Percentiles rank a stretch among this genome's conserved stretches.
Conservation (phyloP, 2,113 vertebrate genomes). For the Pterocles burchelli region DNA sequence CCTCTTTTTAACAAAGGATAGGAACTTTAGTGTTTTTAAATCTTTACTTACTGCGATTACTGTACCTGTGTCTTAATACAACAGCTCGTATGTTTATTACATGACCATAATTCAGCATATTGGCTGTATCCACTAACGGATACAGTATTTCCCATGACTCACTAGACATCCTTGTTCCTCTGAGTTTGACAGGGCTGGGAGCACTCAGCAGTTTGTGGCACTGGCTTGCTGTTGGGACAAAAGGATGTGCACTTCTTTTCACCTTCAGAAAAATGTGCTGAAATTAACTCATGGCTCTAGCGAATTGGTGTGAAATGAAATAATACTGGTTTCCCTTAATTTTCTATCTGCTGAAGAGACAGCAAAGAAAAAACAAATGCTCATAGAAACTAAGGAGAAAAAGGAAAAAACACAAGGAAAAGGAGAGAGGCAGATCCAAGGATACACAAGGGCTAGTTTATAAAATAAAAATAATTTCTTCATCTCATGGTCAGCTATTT, state of each 20-base stretch:
- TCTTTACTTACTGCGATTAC: constrained; percentile 7
- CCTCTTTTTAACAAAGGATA: background rate
- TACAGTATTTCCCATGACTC: constrained; percentile 8
- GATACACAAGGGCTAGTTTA: background rate
- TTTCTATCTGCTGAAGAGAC: constrained; percentile 6
- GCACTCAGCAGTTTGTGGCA: background rate
- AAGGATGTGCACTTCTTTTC: constrained; percentile 33
- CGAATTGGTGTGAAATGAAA: constrained; percentile 41
- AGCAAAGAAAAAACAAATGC: background rate
- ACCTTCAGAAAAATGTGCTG: constrained; percentile 35
- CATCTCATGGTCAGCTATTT: background rate
- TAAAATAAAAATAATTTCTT: constrained; percentile 12
- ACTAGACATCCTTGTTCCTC: background rate
- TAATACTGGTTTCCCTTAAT: background rate
- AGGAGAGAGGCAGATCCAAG: background rate
- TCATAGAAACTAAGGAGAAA: background rate
- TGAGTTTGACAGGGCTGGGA: constrained; percentile 58
- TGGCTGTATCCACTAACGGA: background rate
- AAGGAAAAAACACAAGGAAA: background rate
- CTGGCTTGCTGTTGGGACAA: constrained; percentile 15
- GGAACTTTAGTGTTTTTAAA: background rate
- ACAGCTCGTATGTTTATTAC: constrained; percentile 20
- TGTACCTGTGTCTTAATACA: background rate
- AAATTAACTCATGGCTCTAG: constrained; percentile 52
- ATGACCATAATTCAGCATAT: constrained; percentile 5